Conservation (phyloP, 2,113 vertebrate genomes). For the Hoplias malabaricus region DNA sequence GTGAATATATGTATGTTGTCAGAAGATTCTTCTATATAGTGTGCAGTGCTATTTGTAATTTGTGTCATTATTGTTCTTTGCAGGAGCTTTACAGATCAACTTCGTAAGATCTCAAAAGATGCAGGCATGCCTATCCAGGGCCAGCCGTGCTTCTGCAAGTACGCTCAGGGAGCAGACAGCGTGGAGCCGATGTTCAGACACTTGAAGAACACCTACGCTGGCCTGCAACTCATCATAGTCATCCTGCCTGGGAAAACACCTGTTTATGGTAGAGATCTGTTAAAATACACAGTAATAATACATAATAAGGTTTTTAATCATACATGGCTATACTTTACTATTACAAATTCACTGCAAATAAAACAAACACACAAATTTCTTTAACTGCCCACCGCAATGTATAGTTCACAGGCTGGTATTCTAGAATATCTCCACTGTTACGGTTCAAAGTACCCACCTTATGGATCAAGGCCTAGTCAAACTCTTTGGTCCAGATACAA, state of each 20-base stretch:
- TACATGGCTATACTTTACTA: too few species aligned
- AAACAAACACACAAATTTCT: too few species aligned
- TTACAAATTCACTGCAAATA: too few species aligned
- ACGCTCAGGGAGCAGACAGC: conserved; percentile 93
- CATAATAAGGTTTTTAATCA: not conserved
- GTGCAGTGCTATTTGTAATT: not conserved
- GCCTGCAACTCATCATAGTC: conserved; percentile 94
- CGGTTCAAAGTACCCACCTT: too few species aligned
- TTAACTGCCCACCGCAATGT: too few species aligned
- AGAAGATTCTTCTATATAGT: too few species aligned
- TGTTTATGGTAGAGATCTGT: conserved; percentile 82
- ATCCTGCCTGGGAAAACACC: conserved; percentile 95
- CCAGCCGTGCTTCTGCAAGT: conserved; percentile 96
- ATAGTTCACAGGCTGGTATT: too few species aligned
- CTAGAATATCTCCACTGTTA: too few species aligned
- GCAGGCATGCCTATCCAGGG: conserved; percentile 96
- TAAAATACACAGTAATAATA: not conserved
- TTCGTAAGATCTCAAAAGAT: conserved; percentile 95
- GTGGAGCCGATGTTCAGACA: conserved; percentile 98
- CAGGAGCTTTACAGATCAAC: conserved; percentile 94
- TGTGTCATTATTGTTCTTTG: not conserved
- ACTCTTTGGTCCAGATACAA: too few species aligned
- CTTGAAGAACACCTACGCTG: conserved; percentile 95
- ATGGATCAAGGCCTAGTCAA: too few species aligned
- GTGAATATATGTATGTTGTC: too few species aligned